Evolutionary conservation across 2,888 invertebrate genomes (phyloP).

Genomic region (Drosophila antonietae): DNA sequence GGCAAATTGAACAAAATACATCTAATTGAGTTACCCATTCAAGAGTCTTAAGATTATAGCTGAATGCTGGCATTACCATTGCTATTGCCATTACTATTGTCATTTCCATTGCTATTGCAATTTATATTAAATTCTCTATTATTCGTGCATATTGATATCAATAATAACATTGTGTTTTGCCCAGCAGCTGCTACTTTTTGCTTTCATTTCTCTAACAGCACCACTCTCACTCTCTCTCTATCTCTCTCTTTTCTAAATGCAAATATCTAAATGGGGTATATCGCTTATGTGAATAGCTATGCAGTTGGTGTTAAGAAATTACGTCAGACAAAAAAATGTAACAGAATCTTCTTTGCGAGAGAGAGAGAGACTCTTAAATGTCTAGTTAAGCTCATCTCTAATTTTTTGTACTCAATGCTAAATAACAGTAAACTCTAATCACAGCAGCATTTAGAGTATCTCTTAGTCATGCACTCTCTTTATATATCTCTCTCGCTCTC

Average conservation of each 20-base stretch:
- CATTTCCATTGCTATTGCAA: conserved; percentile 16
- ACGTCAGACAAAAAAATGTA: too few relatives aligned
- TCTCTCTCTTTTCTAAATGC: background rate
- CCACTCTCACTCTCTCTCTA: background rate
- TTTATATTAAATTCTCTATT: conserved; percentile 21
- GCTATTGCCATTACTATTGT: conserved; percentile 7
- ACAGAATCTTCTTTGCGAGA: too few relatives aligned
- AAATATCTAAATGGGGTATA: background rate
- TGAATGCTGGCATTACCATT: conserved; percentile 16
- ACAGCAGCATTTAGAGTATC: background rate
- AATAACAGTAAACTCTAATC: background rate
- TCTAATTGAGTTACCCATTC: conserved; percentile 5
- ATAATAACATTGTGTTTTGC: conserved; percentile 53
- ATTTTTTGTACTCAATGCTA: background rate
- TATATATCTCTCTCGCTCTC: too few relatives aligned
- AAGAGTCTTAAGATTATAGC: conserved; percentile 6
- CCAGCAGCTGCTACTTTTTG: conserved; percentile 55
- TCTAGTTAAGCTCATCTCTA: background rate
- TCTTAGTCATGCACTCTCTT: background rate
- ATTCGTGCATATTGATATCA: conserved; percentile 39
- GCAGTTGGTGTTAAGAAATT: background rate
- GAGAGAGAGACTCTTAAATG: background rate
- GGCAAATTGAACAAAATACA: background rate
- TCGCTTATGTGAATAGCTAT: background rate
- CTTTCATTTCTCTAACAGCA: background rate